Evolutionary conservation across 2,113 vertebrate species (phyloP).

Genomic region (Neotragus moschatus): DNA sequence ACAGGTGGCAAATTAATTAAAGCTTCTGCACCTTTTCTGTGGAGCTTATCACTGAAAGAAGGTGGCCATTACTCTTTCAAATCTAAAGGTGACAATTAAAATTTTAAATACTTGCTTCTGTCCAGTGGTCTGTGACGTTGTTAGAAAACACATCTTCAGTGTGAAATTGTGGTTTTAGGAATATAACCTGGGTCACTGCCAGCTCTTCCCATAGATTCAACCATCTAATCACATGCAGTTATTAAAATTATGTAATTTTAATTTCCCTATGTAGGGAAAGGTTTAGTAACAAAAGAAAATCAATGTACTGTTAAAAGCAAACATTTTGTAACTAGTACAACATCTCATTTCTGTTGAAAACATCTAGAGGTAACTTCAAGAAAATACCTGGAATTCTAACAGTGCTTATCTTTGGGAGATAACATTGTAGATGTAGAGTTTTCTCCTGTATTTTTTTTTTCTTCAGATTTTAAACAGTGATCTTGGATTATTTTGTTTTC

Average conservation of each 20-base stretch:
- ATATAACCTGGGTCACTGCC: not conserved
- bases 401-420: not conserved
- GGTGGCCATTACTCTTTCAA: conserved; percentile 23
- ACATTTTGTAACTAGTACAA: not conserved
- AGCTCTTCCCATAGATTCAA: not conserved
- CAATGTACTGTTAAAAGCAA: not conserved
- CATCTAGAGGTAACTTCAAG: not conserved
- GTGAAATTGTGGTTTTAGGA: not conserved
- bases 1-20: conserved; percentile 33
- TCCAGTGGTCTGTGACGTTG: not conserved
- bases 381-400: not conserved
- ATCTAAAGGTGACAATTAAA: conserved; percentile 21
- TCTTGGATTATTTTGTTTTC: conserved; percentile 7
- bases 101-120: conserved; percentile 30
- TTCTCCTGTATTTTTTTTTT: not conserved
- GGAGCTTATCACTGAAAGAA: conserved; percentile 1
- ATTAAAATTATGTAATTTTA: conserved; percentile 38
- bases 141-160: not conserved
- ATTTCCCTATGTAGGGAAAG: not conserved
- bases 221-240: not conserved
- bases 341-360: not conserved
- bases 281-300: not conserved
- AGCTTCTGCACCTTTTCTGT: not conserved
- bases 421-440: not conserved
- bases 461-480: not conserved